Evolutionary conservation across 2,113 vertebrate genomes (phyloP).

Genomic region (Cranoglanis bouderius): DNA sequence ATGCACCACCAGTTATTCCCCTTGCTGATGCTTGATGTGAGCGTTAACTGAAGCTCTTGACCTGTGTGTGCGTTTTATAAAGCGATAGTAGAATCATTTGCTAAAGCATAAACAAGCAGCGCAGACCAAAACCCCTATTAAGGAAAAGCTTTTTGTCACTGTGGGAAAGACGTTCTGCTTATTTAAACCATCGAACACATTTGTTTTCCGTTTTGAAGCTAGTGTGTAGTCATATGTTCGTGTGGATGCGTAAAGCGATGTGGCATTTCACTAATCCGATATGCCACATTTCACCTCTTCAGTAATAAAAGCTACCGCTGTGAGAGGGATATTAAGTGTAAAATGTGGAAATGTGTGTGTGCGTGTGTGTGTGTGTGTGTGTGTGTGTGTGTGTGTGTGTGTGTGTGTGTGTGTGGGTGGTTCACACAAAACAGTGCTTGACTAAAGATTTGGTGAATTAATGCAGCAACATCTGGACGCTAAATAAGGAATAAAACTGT

Average conservation of each 20-base stretch:
- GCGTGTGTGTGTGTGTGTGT: not conserved
- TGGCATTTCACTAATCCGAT: slow-evolving; percentile 37
- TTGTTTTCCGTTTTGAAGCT: slow-evolving; percentile 12
- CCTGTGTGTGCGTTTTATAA: not conserved
- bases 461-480: slow-evolving; percentile 1
- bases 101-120: not conserved
- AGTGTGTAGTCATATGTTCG: not conserved
- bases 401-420: not conserved
- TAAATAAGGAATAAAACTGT: not conserved
- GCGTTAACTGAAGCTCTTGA: not conserved
- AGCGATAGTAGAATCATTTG: not conserved
- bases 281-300: slow-evolving; percentile 11
- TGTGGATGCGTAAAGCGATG: not conserved
- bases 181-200: not conserved
- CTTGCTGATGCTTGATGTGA: not conserved
- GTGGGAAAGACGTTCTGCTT: not conserved
- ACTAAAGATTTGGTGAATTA: not conserved
- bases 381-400: slow-evolving; percentile 10
- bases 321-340: slow-evolving; percentile 16
- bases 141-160: not conserved
- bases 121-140: not conserved
- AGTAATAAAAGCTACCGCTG: not conserved
- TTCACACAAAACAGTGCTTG: not conserved
- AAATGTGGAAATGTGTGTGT: not conserved
- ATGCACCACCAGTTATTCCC: not conserved